Conservation (phyloP, 2,888 invertebrate genomes). For the Calameuta filiformis region DNA sequence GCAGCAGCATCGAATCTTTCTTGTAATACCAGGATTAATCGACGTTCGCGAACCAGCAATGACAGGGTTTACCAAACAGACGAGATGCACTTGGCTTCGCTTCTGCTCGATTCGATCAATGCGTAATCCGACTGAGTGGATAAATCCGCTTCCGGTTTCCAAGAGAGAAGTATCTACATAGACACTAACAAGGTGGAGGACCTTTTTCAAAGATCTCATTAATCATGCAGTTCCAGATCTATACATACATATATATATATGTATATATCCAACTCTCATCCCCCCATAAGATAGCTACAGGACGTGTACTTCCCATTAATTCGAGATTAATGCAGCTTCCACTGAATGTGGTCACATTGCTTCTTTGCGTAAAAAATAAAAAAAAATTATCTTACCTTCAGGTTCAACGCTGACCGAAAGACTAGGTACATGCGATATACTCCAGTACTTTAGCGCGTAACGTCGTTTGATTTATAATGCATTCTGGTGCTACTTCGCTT, state of each 20-base stretch:
- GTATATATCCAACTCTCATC: not conserved
- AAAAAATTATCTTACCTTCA: not conserved
- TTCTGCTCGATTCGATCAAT: not conserved
- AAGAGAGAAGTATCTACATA: not conserved
- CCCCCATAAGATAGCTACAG: not conserved
- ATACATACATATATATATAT: too few species aligned
- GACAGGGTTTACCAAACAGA: not conserved
- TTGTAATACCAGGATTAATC: not conserved
- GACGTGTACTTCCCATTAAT: not conserved
- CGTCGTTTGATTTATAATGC: slow-evolving; percentile 36
- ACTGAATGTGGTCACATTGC: not conserved
- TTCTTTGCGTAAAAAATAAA: not conserved
- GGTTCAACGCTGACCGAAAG: slow-evolving; percentile 1
- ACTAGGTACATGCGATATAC: not conserved
- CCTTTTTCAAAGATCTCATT: not conserved
- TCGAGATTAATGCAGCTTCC: not conserved
- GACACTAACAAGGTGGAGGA: not conserved
- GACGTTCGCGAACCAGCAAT: not conserved
- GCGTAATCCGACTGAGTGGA: not conserved
- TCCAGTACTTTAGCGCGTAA: slow-evolving; percentile 6
- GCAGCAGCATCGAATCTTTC: not conserved
- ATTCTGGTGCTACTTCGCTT: slow-evolving; percentile 10
- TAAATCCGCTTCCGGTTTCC: not conserved
- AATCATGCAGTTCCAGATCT: not conserved
- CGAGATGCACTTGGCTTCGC: not conserved